phyloP scores from a whole-genome alignment of 2,888 invertebrate genomes.

The Ctena decussata region DNA sequence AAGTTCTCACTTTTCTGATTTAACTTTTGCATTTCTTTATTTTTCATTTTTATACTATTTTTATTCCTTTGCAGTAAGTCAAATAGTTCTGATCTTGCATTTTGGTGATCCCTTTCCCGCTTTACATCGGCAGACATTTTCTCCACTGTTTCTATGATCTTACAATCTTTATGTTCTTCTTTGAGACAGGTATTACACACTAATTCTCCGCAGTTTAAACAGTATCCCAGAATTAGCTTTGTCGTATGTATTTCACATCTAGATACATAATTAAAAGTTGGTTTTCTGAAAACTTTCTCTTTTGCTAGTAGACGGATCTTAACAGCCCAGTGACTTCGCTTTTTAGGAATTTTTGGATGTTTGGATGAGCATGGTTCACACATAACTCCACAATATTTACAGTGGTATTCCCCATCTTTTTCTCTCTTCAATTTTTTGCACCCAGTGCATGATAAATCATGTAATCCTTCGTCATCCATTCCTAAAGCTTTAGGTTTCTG shows the following conservation, averaged over 20 bases:
- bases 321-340: constrained; percentile 54
- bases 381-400: constrained; percentile 54
- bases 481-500: constrained; percentile 26
- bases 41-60: constrained; percentile 26
- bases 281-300: not conserved
- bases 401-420: constrained; percentile 48
- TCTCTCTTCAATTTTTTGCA: constrained; percentile 33
- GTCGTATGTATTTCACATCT: constrained; percentile 50
- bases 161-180: constrained; percentile 43
- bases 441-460: constrained; percentile 23
- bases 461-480: constrained; percentile 29
- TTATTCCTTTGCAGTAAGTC: constrained; percentile 44
- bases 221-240: constrained; percentile 42
- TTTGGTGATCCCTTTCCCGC: constrained; percentile 33
- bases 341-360: constrained; percentile 54
- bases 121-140: constrained; percentile 30
- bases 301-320: constrained; percentile 30
- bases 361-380: constrained; percentile 55
- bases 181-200: constrained; percentile 40
- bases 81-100: constrained; percentile 37
- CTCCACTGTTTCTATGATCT: constrained; percentile 36
- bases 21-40: constrained; percentile 39
- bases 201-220: constrained; percentile 49
- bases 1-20: constrained; percentile 46
- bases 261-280: constrained; percentile 31